A percentile compares a stretch with the other conserved stretches of the same genome.
Evolutionary conservation across 2,797 vertebrate genomes (phyloP).

Genomic region (Cynopterus sphinx): DNA sequence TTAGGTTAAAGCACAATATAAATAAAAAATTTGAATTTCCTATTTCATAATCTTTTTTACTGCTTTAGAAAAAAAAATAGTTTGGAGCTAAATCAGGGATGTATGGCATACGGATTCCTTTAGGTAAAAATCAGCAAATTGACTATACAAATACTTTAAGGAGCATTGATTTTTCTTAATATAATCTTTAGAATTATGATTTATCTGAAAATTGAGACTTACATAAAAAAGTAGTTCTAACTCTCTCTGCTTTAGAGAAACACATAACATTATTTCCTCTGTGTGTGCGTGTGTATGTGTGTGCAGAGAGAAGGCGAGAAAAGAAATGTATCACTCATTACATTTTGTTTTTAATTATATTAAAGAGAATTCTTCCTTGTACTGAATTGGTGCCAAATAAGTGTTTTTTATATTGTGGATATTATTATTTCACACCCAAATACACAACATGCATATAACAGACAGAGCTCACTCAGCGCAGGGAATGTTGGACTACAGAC

Average conservation of each 20-base stretch:
- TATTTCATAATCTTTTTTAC: background rate
- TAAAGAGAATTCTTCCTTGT: background rate
- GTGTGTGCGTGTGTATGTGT: background rate
- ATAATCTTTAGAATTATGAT: background rate
- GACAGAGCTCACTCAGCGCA: background rate
- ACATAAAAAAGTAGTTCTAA: background rate
- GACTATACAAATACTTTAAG: background rate
- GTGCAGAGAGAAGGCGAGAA: background rate
- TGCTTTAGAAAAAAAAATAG: background rate
- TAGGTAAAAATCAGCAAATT: background rate
- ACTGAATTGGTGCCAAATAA: background rate
- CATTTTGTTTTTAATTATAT: background rate
- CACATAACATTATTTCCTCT: background rate
- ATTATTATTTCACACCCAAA: background rate
- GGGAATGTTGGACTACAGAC: background rate
- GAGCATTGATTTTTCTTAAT: background rate
- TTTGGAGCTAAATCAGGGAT: background rate
- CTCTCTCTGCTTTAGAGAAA: background rate
- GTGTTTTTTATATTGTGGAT: background rate
- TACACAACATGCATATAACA: background rate
- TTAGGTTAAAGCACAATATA: background rate
- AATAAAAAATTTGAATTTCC: background rate
- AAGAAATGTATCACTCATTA: background rate
- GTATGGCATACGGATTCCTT: background rate
- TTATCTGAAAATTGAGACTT: background rate